Evolutionary conservation across 2,113 vertebrate genomes (phyloP).

Genomic region (Columba livia): DNA sequence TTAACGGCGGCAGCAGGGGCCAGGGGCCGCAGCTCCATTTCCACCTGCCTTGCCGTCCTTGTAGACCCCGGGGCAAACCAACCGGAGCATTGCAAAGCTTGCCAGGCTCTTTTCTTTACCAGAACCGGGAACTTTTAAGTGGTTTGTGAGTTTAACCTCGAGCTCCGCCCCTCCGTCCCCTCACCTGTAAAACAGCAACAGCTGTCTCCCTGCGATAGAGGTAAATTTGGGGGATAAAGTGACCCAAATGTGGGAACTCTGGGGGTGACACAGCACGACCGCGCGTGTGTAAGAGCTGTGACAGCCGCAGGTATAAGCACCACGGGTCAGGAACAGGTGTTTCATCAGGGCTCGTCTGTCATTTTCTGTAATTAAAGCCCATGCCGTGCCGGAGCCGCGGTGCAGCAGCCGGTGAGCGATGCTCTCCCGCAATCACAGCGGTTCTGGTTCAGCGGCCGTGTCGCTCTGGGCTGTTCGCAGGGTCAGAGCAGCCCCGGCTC

Average conservation of each 20-base stretch:
- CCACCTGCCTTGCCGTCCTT: neutral
- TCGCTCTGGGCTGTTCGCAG: too few species aligned
- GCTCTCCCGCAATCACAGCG: too few species aligned
- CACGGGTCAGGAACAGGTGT: neutral
- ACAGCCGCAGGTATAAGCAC: neutral
- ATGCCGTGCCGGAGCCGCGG: too few species aligned
- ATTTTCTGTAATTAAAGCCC: neutral
- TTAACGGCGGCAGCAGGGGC: neutral
- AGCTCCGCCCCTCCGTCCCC: neutral
- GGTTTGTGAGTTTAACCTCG: neutral
- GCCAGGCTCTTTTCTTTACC: neutral
- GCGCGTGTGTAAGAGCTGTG: rapidly evolving
- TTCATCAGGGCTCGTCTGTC: neutral
- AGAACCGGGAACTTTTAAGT: neutral
- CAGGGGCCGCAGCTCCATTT: rapidly evolving
- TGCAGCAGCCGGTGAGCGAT: too few species aligned
- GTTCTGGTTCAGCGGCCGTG: too few species aligned
- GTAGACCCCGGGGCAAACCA: neutral
- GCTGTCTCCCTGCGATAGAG: too few species aligned
- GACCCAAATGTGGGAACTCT: rapidly evolving
- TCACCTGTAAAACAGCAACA: neutral
- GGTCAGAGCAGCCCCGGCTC: too few species aligned
- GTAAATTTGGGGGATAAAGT: neutral
- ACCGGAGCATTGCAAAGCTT: neutral
- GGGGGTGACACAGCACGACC: neutral